Conservation (phyloP, 2,888 invertebrate species). For the Digitonthophagus gazella region DNA sequence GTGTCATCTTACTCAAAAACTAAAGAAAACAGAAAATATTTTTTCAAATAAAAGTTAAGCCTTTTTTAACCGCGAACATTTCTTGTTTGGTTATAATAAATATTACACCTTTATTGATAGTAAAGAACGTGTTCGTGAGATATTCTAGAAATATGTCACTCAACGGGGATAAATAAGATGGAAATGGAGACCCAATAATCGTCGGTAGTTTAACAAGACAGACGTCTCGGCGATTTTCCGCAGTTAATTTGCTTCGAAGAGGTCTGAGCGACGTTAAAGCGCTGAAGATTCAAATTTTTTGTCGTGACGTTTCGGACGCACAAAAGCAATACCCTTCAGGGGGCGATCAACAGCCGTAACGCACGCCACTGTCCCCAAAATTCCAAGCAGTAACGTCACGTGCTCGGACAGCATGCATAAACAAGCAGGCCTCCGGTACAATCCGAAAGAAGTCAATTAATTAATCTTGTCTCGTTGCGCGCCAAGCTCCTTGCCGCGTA, state of each 20-base stretch:
- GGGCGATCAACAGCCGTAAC: neutral
- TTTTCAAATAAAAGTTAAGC: no score
- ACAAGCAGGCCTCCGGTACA: neutral
- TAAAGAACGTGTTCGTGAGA: neutral
- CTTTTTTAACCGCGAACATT: no score
- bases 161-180: neutral
- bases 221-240: neutral
- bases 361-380: neutral
- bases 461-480: neutral
- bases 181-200: neutral
- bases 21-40: no score
- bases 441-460: neutral
- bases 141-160: neutral
- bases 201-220: neutral
- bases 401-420: neutral
- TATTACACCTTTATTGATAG: no score
- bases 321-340: neutral
- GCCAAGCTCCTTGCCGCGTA: neutral
- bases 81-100: no score
- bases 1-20: no score
- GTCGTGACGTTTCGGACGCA: neutral
- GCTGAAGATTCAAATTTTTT: neutral
- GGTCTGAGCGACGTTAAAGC: neutral
- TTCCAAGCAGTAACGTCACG: neutral
- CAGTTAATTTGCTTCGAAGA: neutral